Base-by-base conservation (phyloP, 2,888 invertebrate genomes). In the Diaperis boleti region DNA sequence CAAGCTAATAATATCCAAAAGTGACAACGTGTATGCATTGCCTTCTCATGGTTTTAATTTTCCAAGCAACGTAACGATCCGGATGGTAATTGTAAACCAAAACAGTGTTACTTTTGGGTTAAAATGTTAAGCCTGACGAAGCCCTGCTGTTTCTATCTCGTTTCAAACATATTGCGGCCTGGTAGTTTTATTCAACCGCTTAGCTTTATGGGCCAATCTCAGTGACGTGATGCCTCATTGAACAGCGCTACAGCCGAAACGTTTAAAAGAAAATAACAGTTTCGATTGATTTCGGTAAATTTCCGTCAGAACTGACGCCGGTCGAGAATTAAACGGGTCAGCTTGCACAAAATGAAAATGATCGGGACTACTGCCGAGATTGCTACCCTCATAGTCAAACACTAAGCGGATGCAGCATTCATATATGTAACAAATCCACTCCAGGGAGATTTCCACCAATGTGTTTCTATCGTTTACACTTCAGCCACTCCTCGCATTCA, bases 171-270 rank as follows among this genome's bases (percentile, higher is more conserved):
- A 67, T 67, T 67, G 69, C 62, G 64, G 67, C 57, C 29, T 33
- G 66, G 56, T 45, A 59, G 62, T 66, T 62, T 64, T 59, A 63
- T 68, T 68, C 64, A 64, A 66, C 62, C 60, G 47, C 45, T 67
- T 65, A 56, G 45, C 64, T 69, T 68, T 70, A 69, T 69, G 69
- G 65, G 64, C 65, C 65, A 67, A 69, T 69, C 68, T 66, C 59
- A 65, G 68, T 20, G 52, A 60, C 60, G 60, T 52, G 57, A 45
- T 35, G 57, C 57, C 47, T 45, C 57, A 47, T 57, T 57, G 57
- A 57, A 42, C 54, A 54, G 31, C 35, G 22, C 37, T 45, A 45
- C 22, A 47, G 26, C 57, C 56, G 2, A 45, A 47, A 57, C 45
- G 45, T 45, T 57, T 47, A 45, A 57, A 57, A 47, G 45, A 57